Evolutionary conservation across 2,888 invertebrate genomes (phyloP).

Genomic region (Teinopalpus imperialis): DNA sequence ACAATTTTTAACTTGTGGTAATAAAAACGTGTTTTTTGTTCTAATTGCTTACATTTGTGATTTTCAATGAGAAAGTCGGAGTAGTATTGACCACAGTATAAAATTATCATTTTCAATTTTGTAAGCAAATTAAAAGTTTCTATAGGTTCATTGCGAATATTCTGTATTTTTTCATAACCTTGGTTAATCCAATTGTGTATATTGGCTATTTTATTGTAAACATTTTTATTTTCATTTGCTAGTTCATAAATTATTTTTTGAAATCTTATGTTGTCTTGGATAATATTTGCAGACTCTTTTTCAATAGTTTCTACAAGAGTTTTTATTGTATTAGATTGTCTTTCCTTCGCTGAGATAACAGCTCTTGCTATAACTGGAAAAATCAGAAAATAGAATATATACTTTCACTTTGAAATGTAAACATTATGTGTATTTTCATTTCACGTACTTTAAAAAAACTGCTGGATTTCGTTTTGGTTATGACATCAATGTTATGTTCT

Average conservation of each 20-base stretch:
- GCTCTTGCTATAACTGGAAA: constrained; percentile 51
- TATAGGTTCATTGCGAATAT: constrained; percentile 37
- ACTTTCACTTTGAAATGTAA: no score
- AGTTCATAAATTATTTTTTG: constrained; percentile 37
- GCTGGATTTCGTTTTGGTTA: no score
- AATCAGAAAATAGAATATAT: constrained; percentile 3
- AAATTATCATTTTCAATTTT: constrained; percentile 44
- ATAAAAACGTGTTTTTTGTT: constrained; percentile 52
- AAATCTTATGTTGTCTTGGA: constrained; percentile 36
- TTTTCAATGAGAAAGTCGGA: constrained; percentile 47
- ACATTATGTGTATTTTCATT: no score
- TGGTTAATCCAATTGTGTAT: constrained; percentile 46
- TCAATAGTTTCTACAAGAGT: constrained; percentile 39
- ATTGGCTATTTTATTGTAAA: constrained; percentile 42
- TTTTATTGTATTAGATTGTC: constrained; percentile 40
- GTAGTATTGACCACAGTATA: constrained; percentile 52
- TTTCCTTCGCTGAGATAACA: constrained; percentile 45
- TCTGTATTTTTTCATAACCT: constrained; percentile 49
- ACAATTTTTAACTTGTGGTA: constrained; percentile 49
- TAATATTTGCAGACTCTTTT: constrained; percentile 41
- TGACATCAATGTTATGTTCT: no score
- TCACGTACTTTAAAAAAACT: no score
- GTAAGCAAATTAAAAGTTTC: constrained; percentile 36
- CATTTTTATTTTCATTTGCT: constrained; percentile 38
- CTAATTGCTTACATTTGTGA: constrained; percentile 40